Conservation (phyloP, 2,888 invertebrate species). For the Melolontha melolontha region DNA sequence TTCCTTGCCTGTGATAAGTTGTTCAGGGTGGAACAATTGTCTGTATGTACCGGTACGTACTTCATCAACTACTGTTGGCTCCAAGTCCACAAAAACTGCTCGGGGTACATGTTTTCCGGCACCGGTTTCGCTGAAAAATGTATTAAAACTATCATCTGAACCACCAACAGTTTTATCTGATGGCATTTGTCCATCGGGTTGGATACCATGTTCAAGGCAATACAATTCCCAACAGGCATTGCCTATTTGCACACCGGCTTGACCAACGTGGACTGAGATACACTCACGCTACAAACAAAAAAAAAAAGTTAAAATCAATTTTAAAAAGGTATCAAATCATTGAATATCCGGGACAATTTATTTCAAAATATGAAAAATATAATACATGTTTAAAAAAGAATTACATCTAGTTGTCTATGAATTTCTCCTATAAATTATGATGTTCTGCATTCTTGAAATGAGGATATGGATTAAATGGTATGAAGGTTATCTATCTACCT, state of each 20-base stretch:
- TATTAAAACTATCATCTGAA: conserved; percentile 95
- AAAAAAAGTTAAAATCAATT: too few relatives aligned
- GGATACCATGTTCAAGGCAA: too few relatives aligned
- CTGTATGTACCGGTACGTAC: conserved; percentile 94
- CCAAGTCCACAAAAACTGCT: conserved; percentile 94
- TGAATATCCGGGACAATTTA: too few relatives aligned
- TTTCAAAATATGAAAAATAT: too few relatives aligned
- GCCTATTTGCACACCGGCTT: conserved; percentile 90
- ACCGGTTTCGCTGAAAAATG: conserved; percentile 94
- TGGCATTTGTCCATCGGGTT: conserved; percentile 95
- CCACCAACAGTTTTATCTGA: conserved; percentile 92
- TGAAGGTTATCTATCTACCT: too few relatives aligned
- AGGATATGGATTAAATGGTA: too few relatives aligned
- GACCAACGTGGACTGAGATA: conserved; percentile 83
- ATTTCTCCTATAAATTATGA: too few relatives aligned
- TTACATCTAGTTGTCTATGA: too few relatives aligned
- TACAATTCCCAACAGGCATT: conserved; percentile 93
- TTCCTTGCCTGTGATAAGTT: conserved; percentile 96
- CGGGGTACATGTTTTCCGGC: conserved; percentile 96
- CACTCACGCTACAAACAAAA: conserved; percentile 76
- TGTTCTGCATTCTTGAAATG: too few relatives aligned
- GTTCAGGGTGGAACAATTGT: conserved; percentile 97
- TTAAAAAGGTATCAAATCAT: too few relatives aligned
- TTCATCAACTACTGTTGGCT: conserved; percentile 96
- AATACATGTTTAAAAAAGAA: too few relatives aligned